A percentile compares a stretch with the other conserved stretches of the same genome.
Evolutionary conservation across 2,797 vertebrate species (phyloP).

Genomic region (Clamator glandarius): DNA sequence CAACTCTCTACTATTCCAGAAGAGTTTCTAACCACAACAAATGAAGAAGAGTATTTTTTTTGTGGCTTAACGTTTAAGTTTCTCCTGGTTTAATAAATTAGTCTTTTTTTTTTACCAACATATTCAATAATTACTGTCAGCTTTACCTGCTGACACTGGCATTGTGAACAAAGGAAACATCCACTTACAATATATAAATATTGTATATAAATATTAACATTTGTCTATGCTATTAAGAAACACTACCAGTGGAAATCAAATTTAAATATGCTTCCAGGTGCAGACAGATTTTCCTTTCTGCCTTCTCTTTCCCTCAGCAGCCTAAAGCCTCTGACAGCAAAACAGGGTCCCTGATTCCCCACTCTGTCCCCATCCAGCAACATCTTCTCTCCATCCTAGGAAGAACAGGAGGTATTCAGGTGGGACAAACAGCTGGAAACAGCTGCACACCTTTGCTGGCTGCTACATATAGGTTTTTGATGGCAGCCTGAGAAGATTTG

Average conservation of each 20-base stretch:
- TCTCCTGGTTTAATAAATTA: not conserved
- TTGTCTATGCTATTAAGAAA: not conserved
- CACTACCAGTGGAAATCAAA: not conserved
- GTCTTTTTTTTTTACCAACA: not conserved
- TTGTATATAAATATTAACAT: not conserved
- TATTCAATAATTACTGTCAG: not conserved
- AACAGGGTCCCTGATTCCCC: not conserved
- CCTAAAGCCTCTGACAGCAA: not conserved
- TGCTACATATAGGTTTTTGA: not conserved
- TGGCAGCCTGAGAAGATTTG: not conserved
- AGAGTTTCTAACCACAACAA: not conserved
- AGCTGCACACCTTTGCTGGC: not conserved
- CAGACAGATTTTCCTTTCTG: not conserved
- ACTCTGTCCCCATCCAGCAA: not conserved
- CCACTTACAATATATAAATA: not conserved
- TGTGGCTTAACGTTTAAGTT: not conserved
- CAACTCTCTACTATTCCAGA: not conserved
- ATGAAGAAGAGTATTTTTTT: not conserved
- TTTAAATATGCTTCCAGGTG: not conserved
- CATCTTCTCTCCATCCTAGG: not conserved
- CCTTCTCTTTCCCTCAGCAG: not conserved
- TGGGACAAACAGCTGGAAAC: rapidly evolving
- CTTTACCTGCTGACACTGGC: not conserved
- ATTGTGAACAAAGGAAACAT: not conserved
- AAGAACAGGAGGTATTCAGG: not conserved